Conservation (phyloP, 2,888 invertebrate genomes). For the Venusia cambrica region DNA sequence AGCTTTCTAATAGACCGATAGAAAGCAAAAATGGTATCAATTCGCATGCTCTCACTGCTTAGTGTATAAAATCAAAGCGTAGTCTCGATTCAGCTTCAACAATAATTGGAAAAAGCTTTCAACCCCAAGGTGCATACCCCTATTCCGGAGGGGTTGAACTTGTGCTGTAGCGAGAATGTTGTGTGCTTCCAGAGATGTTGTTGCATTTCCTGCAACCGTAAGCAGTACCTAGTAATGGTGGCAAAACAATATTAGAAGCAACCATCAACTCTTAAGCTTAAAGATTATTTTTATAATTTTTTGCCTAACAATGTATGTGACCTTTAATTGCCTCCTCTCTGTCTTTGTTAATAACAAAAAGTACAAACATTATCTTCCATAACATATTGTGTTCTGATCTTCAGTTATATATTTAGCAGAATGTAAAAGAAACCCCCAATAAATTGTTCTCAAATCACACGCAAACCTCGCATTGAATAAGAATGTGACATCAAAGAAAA, state of each 20-base stretch:
- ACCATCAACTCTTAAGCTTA: too few species aligned
- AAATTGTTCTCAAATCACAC: neutral
- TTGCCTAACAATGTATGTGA: too few species aligned
- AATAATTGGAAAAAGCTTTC: conserved; percentile 56
- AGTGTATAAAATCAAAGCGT: conserved; percentile 24
- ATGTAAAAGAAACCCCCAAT: neutral
- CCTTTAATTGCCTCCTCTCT: too few species aligned
- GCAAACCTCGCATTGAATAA: neutral
- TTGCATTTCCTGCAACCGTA: conserved; percentile 65
- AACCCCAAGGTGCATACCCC: conserved; percentile 39
- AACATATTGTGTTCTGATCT: too few species aligned
- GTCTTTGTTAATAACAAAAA: too few species aligned
- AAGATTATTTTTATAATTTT: too few species aligned
- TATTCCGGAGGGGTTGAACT: conserved; percentile 36
- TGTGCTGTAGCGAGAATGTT: conserved; percentile 54
- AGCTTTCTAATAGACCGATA: conserved; percentile 5
- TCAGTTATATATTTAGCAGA: too few species aligned
- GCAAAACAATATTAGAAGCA: conserved; percentile 35
- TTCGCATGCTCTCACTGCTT: conserved; percentile 23
- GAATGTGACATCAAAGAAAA: conserved; percentile 6
- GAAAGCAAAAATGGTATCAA: conserved; percentile 20
- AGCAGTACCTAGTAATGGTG: conserved; percentile 48
- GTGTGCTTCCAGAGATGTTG: conserved; percentile 47
- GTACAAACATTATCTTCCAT: too few species aligned
- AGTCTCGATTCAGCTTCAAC: conserved; percentile 23